Evolutionary conservation across 2,113 vertebrate genomes (phyloP), one percentile per base, ranked within the genome.

Genomic region (Micromys minutus): DNA sequence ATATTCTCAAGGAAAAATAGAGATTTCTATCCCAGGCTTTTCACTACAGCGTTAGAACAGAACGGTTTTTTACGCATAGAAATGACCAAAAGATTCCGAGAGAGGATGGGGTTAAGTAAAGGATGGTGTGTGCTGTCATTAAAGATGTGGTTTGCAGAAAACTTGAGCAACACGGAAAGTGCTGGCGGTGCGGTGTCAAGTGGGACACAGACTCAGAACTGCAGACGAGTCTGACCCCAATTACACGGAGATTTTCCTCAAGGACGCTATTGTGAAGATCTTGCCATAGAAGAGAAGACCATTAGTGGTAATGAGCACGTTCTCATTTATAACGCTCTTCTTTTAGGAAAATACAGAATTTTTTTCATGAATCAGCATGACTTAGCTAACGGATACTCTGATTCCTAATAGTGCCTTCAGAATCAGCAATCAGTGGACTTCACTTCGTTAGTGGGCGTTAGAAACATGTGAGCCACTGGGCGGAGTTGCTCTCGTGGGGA

Each of bases 131-230:
- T 9, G 45, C 74, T 86, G 61, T 29, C 65, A 88, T 94, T 94
- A 94, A 90, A 91, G 36, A 89, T 74, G 94, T 59, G 45, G 50
- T 87, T 92, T 95, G 84, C 71, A 42, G 69, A 90, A 95, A 96
- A 69, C 61, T 75, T 21, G 84, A 80, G 52, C 86, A 76, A 50
- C 45, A 71, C 52, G 76, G 77, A 92, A 97, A 90, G 69, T 75
- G 75, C 75, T 91, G 59, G 87, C 80, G 77, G 83, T 59, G 29
- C 81, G 90, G 75, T 42, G 31, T 17, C 79, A 75, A 92, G 42
- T 93, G 69, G 87, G 91, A 92, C 88, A 80, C n/a, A 29, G 31
- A 83, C 90, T 55, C n/a, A 72, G 71, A 94, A 74, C 15, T 87
- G 3, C 57, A 42, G 75, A 87, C 67, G 75, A 87, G 61, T 31